Percentiles rank a stretch among this genome's conserved stretches.
Conservation (phyloP, 2,113 vertebrate genomes). For the Trichechus manatus region DNA sequence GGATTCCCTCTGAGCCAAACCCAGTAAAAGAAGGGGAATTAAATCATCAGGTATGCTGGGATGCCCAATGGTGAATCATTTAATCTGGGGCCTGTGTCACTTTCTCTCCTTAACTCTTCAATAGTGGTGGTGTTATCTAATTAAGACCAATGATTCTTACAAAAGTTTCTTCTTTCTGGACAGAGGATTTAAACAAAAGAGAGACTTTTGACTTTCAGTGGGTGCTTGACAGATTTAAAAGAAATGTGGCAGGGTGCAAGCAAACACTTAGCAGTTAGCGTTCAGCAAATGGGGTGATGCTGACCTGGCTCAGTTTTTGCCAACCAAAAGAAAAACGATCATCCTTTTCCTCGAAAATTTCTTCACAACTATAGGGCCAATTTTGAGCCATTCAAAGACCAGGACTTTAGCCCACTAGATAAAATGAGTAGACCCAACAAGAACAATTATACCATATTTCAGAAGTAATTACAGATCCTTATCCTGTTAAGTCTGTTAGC, state of each 20-base stretch:
- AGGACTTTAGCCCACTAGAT: neutral
- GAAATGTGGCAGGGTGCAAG: neutral
- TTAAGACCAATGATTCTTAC: conserved; percentile 30
- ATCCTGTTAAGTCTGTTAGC: neutral
- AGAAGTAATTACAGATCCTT: neutral
- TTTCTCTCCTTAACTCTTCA: conserved; percentile 36
- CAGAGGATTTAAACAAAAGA: neutral
- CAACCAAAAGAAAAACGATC: neutral
- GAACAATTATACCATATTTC: neutral
- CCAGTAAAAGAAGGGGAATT: neutral
- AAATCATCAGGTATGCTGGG: conserved; percentile 11
- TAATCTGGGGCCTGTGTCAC: conserved; percentile 33
- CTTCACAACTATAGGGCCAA: neutral
- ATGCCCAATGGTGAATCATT: conserved; percentile 42
- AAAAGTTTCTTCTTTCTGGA: conserved; percentile 23
- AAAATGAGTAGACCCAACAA: conserved; percentile 16
- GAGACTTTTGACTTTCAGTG: neutral
- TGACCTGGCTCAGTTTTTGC: neutral
- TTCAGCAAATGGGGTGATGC: neutral
- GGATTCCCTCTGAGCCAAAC: neutral
- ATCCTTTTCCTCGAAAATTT: neutral
- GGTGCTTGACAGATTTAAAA: neutral
- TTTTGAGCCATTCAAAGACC: conserved; percentile 9
- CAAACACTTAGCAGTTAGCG: neutral
- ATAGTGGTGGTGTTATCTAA: neutral